These are phyloP conservation scores for Sinotaia quadrata DNA, from an alignment of 2,888 invertebrate genomes.

Conservation along the genomic window DNA sequence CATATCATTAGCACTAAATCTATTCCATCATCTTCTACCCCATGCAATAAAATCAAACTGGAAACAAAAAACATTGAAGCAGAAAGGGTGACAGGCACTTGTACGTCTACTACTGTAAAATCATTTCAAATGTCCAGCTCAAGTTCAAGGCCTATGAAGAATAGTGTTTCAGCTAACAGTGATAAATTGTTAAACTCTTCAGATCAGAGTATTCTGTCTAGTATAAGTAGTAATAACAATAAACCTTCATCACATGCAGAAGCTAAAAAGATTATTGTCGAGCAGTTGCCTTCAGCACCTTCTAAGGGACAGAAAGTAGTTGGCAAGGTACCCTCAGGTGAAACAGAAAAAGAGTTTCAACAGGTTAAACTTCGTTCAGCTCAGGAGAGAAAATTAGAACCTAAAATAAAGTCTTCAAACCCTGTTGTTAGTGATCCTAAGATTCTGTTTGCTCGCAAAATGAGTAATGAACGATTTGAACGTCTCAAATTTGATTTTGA, in stretches of 20 bases:
- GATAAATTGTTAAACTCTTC: not conserved
- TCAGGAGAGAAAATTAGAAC: conserved; percentile 9
- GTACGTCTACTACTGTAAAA: conserved; percentile 1
- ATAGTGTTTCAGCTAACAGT: not conserved
- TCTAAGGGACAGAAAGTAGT: too few species aligned
- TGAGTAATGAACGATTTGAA: conserved; percentile 47
- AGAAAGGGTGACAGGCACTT: not conserved
- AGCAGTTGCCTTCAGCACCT: conserved; percentile 12
- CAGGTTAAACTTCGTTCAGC: too few species aligned
- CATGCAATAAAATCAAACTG: conserved; percentile 6
- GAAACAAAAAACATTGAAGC: too few species aligned
- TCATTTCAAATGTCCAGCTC: not conserved
- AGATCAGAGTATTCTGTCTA: not conserved
- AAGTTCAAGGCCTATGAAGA: not conserved
- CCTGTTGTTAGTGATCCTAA: conserved; percentile 18
- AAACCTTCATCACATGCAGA: not conserved
- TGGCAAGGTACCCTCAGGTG: too few species aligned
- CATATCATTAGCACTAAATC: too few species aligned
- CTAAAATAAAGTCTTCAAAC: conserved; percentile 14
- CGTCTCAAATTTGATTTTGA: conserved; percentile 48
- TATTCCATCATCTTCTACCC: too few species aligned
- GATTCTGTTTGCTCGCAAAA: conserved; percentile 35
- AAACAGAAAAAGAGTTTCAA: too few species aligned
- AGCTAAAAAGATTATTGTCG: conserved; percentile 8
- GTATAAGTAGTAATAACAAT: not conserved